A percentile compares a stretch with the other conserved stretches of the same genome.
Conservation (phyloP, 2,888 invertebrate species). For the Galerucella pusilla region DNA sequence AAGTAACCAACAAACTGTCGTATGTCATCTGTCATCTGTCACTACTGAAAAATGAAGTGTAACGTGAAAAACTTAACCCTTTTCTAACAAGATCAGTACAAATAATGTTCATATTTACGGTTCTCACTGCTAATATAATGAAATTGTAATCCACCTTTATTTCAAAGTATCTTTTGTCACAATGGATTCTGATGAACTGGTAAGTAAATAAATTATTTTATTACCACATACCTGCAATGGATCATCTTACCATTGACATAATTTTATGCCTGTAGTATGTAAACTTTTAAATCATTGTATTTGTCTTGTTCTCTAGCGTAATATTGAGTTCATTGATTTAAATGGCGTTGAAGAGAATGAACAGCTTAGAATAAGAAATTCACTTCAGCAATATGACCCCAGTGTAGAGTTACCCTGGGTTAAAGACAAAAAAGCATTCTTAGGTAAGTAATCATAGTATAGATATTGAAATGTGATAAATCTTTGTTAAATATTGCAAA, state of each 20-base stretch:
- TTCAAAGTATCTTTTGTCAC: slow-evolving; percentile 31
- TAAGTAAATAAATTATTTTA: slow-evolving; percentile 17
- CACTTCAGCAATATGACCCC: slow-evolving; percentile 67
- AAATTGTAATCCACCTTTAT: slow-evolving; percentile 34
- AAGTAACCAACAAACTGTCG: slow-evolving; percentile 1
- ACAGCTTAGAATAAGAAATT: slow-evolving; percentile 72
- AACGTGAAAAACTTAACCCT: slow-evolving; percentile 56
- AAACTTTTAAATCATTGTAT: slow-evolving; percentile 5
- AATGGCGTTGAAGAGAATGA: slow-evolving; percentile 78
- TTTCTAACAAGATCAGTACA: slow-evolving; percentile 39
- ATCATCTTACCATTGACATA: slow-evolving; percentile 28
- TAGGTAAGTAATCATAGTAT: slow-evolving; percentile 32
- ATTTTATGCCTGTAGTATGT: slow-evolving; percentile 12
- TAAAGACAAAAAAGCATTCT: slow-evolving; percentile 43
- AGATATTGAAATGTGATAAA: no score
- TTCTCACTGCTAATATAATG: slow-evolving; percentile 39
- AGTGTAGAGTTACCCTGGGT: slow-evolving; percentile 64
- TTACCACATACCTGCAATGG: slow-evolving; percentile 17
- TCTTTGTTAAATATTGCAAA: background rate
- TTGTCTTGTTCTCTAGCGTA: slow-evolving; percentile 45
- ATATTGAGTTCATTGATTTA: slow-evolving; percentile 77
- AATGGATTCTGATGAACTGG: slow-evolving; percentile 29
- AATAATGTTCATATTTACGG: slow-evolving; percentile 39
- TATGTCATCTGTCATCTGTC: slow-evolving; percentile 27
- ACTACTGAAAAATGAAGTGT: slow-evolving; percentile 42